Evolutionary conservation across 2,888 invertebrate species (phyloP).

Genomic region (Liopterus haemorrhoidalis): DNA sequence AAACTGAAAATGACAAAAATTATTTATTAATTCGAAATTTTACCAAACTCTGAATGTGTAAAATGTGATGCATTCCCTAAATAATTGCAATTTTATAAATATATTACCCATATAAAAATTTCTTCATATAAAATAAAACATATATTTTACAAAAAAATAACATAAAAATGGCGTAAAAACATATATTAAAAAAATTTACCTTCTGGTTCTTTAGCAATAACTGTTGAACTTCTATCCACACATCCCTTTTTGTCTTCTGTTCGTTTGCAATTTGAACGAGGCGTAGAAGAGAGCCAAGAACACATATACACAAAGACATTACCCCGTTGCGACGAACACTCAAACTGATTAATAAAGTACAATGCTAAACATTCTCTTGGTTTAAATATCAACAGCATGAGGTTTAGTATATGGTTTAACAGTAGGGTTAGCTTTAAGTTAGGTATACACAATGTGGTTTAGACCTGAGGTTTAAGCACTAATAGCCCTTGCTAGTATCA

Average conservation of each 20-base stretch:
- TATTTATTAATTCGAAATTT: too few species aligned
- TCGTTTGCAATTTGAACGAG: conserved; percentile 32
- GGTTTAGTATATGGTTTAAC: too few species aligned
- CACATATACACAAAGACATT: conserved; percentile 48
- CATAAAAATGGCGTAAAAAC: not conserved
- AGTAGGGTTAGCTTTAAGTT: too few species aligned
- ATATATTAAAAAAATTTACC: conserved; percentile 51
- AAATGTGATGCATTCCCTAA: too few species aligned
- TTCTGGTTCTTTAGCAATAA: conserved; percentile 90
- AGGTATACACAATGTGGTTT: too few species aligned
- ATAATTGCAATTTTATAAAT: not conserved
- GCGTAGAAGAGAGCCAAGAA: conserved; percentile 43
- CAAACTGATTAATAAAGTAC: too few species aligned
- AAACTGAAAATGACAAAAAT: too few species aligned
- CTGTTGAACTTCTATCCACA: conserved; percentile 89
- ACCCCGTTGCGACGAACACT: conserved; percentile 18
- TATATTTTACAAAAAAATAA: conserved; percentile 7
- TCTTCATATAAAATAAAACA: not conserved
- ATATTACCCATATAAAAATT: not conserved
- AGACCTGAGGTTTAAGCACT: too few species aligned
- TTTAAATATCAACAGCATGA: too few species aligned
- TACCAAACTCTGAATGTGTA: too few species aligned
- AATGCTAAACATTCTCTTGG: too few species aligned
- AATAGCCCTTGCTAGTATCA: too few species aligned
- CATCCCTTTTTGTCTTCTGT: conserved; percentile 88